Evolutionary conservation across 2,113 vertebrate species (phyloP), one percentile per base, ranked within the genome.

Genomic region (Procavia capensis): DNA sequence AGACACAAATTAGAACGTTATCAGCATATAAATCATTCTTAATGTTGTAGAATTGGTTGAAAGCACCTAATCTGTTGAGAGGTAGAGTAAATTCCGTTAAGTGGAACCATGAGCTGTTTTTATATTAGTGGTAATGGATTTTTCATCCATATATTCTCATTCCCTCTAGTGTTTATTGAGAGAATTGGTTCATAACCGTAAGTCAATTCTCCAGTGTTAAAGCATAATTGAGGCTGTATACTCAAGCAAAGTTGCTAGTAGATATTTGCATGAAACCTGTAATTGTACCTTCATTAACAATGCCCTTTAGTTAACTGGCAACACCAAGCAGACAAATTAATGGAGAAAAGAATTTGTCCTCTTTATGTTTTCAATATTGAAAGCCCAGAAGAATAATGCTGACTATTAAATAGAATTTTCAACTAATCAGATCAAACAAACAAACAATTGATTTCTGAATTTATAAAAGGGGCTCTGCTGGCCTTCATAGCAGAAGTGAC

Each of bases 241-340:
- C 24, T 25, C 57, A n/a, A 90, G n/a, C 70, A 88, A 83, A 90
- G 16, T 72, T 80, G 39, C 39, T 74, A 24, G 70, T 79, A 16
- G n/a, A 9, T 72, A 59, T 74, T 91, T 43, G 41, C 68, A 83
- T 36, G 8, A 54, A 94, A 94, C 45, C 61, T 93, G 61, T 79
- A 63, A 82, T 72, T 85, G 93, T 47, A 47, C 24, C 13, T 93
- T 93, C 29, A 92, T 92, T 92, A 78, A 39, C 68, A 83, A 8
- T 83, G 39, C 61, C 68, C 68, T 87, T 63, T 79, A 79, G 75
- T 61, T 68, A 89, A 29, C 39, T 78, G 66, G 75, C 45, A 92
- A 75, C 54, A 34, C 31, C 80, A 83, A 92, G 83, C 61, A 80
- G n/a, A 79, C 54, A 90, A 87, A 86, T 90, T 84, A 82, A 66